These are phyloP conservation scores for Zosterops hypoxanthus DNA, from an alignment of 2,113 vertebrate genomes.

Conservation along the genomic window DNA sequence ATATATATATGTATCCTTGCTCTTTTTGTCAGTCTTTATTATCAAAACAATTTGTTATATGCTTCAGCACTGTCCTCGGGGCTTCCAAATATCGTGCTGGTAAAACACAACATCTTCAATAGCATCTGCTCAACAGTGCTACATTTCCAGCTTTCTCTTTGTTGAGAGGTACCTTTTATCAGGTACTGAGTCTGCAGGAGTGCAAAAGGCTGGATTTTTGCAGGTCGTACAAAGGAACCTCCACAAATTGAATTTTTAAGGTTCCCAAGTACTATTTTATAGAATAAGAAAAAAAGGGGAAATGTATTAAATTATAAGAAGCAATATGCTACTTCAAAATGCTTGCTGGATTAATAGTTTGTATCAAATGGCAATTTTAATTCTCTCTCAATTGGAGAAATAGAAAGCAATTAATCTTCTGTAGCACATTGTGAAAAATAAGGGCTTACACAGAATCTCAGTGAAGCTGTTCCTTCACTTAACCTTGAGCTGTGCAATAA, in stretches of 20 bases:
- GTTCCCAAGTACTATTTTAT: neutral
- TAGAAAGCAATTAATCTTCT: slow-evolving; percentile 45
- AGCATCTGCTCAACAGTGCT: neutral
- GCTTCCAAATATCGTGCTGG: slow-evolving; percentile 1
- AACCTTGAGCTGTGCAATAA: slow-evolving; percentile 46
- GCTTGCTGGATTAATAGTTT: slow-evolving; percentile 24
- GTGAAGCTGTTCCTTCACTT: slow-evolving; percentile 27
- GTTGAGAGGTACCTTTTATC: neutral
- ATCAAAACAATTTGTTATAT: slow-evolving; percentile 7
- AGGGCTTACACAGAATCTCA: slow-evolving; percentile 3
- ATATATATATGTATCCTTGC: neutral
- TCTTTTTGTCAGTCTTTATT: slow-evolving; percentile 31
- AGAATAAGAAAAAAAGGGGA: neutral
- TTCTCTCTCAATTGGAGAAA: slow-evolving; percentile 11
- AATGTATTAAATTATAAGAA: neutral
- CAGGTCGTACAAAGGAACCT: neutral
- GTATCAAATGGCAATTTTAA: slow-evolving; percentile 3
- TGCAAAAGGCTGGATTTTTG: neutral
- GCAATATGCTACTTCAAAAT: neutral
- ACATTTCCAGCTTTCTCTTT: neutral
- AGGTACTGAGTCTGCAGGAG: neutral
- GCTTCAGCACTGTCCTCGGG: neutral
- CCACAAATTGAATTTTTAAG: neutral
- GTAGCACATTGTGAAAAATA: slow-evolving; percentile 18
- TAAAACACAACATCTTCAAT: neutral